Conservation (phyloP, 37 sponge, comb jelly and placozoan species). For the Dysidea cf. avara region DNA sequence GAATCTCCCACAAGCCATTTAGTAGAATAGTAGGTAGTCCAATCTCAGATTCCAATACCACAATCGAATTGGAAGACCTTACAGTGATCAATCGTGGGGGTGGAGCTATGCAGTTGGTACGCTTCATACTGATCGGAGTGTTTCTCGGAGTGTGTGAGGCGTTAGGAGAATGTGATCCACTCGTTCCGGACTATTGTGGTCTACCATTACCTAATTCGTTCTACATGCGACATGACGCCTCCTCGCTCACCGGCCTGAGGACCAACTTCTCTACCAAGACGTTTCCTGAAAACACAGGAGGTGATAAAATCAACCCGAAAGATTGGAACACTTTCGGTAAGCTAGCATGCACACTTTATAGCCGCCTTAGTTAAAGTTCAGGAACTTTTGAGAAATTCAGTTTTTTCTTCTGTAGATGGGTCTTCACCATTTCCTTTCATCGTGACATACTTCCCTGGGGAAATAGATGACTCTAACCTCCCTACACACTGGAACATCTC, state of each 20-base stretch:
- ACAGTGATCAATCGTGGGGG: too few species aligned
- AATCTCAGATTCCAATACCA: too few species aligned
- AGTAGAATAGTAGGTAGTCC: too few species aligned
- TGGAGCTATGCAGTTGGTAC: too few species aligned
- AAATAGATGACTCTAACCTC: constrained; percentile 45
- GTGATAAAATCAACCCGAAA: constrained; percentile 18
- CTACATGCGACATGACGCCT: constrained; percentile 27
- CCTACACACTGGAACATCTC: constrained; percentile 78
- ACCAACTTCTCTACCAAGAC: constrained; percentile 38
- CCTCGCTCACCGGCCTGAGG: constrained; percentile 46
- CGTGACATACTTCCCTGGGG: constrained; percentile 57
- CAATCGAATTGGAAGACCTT: too few species aligned
- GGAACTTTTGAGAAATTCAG: not conserved
- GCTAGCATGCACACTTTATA: not conserved
- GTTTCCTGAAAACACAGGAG: constrained; percentile 42
- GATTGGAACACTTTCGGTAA: constrained; percentile 77
- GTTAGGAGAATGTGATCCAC: constrained; percentile 60
- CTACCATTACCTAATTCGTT: constrained; percentile 77
- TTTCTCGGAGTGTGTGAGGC: too few species aligned
- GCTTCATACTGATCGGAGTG: too few species aligned
- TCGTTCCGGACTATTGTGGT: constrained; percentile 71
- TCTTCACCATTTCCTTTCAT: constrained; percentile 76
- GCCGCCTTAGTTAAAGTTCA: not conserved
- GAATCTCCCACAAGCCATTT: too few species aligned
- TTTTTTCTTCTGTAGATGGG: constrained; percentile 51